A percentile compares a stretch with the other conserved stretches of the same genome.
phyloP scores from a whole-genome alignment of 2,113 vertebrate genomes.

The Bambusicola thoracicus region DNA sequence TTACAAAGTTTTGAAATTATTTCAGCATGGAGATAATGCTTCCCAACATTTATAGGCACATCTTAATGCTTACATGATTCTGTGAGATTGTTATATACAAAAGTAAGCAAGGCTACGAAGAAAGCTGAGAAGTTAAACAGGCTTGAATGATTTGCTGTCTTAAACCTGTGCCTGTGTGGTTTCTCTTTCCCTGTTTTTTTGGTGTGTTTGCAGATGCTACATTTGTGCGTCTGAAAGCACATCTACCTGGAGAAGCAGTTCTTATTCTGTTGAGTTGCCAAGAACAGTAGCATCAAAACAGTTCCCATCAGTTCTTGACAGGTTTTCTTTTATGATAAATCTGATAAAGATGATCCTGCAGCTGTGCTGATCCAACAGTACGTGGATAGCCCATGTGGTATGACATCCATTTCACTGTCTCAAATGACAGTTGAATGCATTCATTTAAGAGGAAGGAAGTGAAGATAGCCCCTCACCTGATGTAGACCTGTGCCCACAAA shows the following conservation, averaged over 20 bases:
- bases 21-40: background rate
- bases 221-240: background rate
- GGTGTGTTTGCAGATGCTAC: background rate
- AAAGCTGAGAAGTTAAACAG: background rate
- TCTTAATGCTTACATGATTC: background rate
- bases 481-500: background rate
- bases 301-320: background rate
- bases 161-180: background rate
- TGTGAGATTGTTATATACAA: background rate
- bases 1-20: background rate
- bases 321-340: background rate
- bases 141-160: background rate
- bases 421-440: background rate
- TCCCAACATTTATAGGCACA: background rate
- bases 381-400: rapidly evolving
- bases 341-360: background rate
- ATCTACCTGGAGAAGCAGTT: background rate
- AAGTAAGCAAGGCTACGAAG: background rate
- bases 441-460: background rate
- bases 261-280: background rate
- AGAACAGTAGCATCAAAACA: background rate
- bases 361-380: background rate
- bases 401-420: background rate
- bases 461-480: background rate
- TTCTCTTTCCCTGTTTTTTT: background rate